phyloP scores from a whole-genome alignment of 2,797 vertebrate species.

The Parotocinclus haroldoi region DNA sequence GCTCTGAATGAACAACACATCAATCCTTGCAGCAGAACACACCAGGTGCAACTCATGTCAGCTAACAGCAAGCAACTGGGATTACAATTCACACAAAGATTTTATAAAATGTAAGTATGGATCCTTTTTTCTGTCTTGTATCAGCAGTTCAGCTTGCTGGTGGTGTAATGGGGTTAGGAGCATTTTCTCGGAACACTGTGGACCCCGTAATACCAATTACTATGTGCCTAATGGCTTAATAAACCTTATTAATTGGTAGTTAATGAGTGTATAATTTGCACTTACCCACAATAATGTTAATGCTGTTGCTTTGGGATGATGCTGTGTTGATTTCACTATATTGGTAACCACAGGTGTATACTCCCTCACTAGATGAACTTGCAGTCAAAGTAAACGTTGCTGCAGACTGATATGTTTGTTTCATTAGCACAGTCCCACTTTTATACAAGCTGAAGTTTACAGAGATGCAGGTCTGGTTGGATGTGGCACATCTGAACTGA shows the following conservation, averaged over 20 bases:
- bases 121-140: no score
- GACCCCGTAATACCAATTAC: no score
- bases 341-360: constrained; percentile 39
- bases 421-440: not conserved
- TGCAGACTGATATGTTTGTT: not conserved
- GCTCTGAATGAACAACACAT: no score
- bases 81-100: no score
- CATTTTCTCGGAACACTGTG: no score
- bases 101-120: no score
- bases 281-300: constrained; percentile 41
- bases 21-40: no score
- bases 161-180: no score
- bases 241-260: not conserved
- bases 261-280: not conserved
- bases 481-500: constrained; percentile 29
- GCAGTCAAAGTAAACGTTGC: constrained; percentile 20
- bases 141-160: no score
- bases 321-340: not conserved
- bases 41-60: no score
- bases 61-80: no score
- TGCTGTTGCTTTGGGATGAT: constrained; percentile 19
- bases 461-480: constrained; percentile 1
- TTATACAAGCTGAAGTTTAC: constrained; percentile 4
- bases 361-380: constrained; percentile 24
- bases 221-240: no score